Evolutionary conservation across 2,113 vertebrate species (phyloP).

Genomic region (Colossoma macropomum): DNA sequence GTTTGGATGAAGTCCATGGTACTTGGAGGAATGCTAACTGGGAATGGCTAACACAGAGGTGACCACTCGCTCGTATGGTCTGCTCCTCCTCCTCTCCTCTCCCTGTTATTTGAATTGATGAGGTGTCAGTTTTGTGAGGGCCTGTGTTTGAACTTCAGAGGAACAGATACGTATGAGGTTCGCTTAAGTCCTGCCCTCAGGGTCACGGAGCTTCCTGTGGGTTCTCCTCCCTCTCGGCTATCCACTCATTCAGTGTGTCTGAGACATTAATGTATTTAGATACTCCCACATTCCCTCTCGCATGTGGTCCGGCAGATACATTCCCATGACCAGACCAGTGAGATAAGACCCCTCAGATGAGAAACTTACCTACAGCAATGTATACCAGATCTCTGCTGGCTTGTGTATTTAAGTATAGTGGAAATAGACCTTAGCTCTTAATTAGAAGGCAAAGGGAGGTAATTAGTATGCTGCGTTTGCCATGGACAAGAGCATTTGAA

Average conservation of each 20-base stretch:
- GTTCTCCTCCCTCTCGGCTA: constrained; percentile 14
- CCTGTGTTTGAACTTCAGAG: constrained; percentile 37
- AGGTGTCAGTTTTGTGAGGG: constrained; percentile 35
- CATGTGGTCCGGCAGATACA: neutral
- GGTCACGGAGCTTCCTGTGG: constrained; percentile 35
- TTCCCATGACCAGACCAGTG: constrained; percentile 20
- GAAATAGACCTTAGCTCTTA: constrained; percentile 45
- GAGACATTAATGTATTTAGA: constrained; percentile 28
- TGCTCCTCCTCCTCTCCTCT: constrained; percentile 1
- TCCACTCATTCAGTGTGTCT: constrained; percentile 30
- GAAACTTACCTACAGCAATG: constrained; percentile 28
- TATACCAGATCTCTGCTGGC: neutral
- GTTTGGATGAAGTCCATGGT: too few species aligned
- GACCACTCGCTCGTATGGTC: neutral
- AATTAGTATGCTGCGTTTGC: constrained; percentile 55
- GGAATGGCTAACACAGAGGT: neutral
- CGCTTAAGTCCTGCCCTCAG: constrained; percentile 2
- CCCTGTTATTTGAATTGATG: constrained; percentile 28
- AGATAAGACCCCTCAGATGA: neutral
- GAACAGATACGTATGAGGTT: constrained; percentile 20
- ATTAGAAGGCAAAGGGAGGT: constrained; percentile 53
- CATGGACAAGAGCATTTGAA: constrained; percentile 23
- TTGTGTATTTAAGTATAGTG: constrained; percentile 41
- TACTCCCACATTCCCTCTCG: constrained; percentile 15
- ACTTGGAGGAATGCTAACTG: neutral